A percentile compares a stretch with the other conserved stretches of the same genome.
Evolutionary conservation across 2,113 vertebrate genomes (phyloP).

Genomic region (Microtus pennsylvanicus): DNA sequence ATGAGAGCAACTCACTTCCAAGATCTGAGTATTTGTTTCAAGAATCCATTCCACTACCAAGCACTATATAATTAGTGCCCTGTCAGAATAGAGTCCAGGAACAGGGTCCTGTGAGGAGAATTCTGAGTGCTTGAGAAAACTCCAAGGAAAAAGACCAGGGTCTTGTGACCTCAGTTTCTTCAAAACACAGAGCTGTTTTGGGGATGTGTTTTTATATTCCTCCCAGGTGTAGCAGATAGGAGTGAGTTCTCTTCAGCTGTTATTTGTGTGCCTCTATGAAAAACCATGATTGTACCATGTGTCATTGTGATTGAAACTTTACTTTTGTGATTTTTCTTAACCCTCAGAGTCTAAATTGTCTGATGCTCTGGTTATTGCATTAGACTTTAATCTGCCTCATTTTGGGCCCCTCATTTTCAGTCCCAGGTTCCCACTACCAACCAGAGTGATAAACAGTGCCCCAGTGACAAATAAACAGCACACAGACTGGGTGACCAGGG

Average conservation of each 20-base stretch:
- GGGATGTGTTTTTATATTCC: neutral
- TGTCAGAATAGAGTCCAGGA: neutral
- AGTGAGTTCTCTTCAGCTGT: neutral
- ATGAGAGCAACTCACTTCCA: neutral
- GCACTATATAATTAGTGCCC: neutral
- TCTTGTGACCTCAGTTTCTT: neutral
- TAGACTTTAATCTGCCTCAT: neutral
- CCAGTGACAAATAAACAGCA: neutral
- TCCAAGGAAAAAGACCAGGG: neutral
- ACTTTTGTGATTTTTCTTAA: neutral
- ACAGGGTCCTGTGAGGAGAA: neutral
- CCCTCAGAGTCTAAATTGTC: neutral
- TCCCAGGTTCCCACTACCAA: neutral
- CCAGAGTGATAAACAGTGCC: neutral
- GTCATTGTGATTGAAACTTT: neutral
- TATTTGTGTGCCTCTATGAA: neutral
- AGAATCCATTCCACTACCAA: neutral
- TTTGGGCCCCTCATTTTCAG: neutral
- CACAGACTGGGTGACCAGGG: neutral
- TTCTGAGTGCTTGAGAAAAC: neutral
- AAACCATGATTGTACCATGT: neutral
- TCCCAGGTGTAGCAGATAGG: neutral
- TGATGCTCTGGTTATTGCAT: neutral
- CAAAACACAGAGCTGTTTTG: neutral
- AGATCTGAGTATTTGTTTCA: neutral